These are phyloP conservation scores for Drymonia ruficornis DNA, from an alignment of 2,888 invertebrate species.

Conservation along the genomic window DNA sequence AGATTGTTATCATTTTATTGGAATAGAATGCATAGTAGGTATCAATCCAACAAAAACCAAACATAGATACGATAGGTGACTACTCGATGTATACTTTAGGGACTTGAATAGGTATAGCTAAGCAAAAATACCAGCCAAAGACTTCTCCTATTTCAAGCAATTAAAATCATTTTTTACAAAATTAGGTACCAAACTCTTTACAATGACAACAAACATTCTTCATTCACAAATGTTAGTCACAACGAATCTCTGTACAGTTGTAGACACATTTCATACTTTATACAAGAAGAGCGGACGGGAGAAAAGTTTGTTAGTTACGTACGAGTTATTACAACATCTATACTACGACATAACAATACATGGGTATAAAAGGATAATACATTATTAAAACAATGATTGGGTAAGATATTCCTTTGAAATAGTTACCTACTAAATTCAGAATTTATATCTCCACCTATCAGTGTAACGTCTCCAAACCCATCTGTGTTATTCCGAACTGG, in stretches of 20 bases:
- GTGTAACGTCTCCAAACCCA: no score
- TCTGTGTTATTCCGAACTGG: no score
- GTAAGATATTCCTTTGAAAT: neutral
- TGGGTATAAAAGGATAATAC: neutral
- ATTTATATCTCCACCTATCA: neutral
- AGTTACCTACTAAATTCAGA: no score
- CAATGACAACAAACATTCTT: slow-evolving; percentile 12
- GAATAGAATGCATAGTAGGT: neutral
- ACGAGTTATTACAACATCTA: slow-evolving; percentile 27
- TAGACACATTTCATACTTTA: no score
- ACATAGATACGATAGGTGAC: no score
- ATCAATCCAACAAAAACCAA: no score
- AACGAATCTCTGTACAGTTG: no score
- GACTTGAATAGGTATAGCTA: neutral
- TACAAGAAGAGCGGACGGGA: slow-evolving; percentile 17
- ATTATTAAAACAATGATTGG: slow-evolving; percentile 2
- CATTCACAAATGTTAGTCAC: slow-evolving; percentile 37
- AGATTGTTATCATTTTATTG: neutral
- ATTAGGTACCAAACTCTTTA: neutral
- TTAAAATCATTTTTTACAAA: no score
- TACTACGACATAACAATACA: slow-evolving; percentile 25
- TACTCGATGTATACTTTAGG: no score
- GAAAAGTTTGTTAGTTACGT: slow-evolving; percentile 34
- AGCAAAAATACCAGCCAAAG: neutral
- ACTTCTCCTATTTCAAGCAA: neutral